Percentiles rank a stretch among this genome's conserved stretches.
Conservation (phyloP, 1,140 invertebrate species). For the Drosophila tristis region DNA sequence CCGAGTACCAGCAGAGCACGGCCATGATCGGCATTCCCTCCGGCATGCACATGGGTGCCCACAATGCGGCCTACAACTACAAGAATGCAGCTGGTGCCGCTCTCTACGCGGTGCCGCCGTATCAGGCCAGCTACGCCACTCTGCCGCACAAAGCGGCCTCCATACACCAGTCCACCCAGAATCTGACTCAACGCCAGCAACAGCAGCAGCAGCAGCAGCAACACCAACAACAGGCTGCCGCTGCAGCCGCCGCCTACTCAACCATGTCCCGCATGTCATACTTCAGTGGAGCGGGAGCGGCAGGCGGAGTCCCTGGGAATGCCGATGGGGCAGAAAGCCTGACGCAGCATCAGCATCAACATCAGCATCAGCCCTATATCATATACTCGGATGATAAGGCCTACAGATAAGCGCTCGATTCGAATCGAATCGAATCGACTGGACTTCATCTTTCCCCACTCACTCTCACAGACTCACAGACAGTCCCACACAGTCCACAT, state of each 20-base stretch:
- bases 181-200: conserved; percentile 85
- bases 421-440: conserved; percentile 13
- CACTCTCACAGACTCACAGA: not conserved
- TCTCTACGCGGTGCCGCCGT: conserved; percentile 85
- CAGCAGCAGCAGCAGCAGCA: conserved; percentile 80
- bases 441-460: conserved; percentile 31
- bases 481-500: conserved; percentile 5
- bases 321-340: conserved; percentile 65
- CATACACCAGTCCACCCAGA: conserved; percentile 84
- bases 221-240: conserved; percentile 83
- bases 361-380: conserved; percentile 79
- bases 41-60: conserved; percentile 84
- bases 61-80: conserved; percentile 85
- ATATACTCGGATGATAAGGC: conserved; percentile 84
- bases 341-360: conserved; percentile 55
- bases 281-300: conserved; percentile 68
- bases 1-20: conserved; percentile 88
- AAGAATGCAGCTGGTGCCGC: conserved; percentile 84
- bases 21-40: conserved; percentile 86
- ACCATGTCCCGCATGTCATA: conserved; percentile 83
- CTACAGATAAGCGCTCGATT: conserved; percentile 71
- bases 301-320: conserved; percentile 32
- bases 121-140: conserved; percentile 86
- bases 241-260: conserved; percentile 81
- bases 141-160: conserved; percentile 87